Evolutionary conservation across 2,797 vertebrate genomes (phyloP).

Genomic region (Anguilla megastoma): DNA sequence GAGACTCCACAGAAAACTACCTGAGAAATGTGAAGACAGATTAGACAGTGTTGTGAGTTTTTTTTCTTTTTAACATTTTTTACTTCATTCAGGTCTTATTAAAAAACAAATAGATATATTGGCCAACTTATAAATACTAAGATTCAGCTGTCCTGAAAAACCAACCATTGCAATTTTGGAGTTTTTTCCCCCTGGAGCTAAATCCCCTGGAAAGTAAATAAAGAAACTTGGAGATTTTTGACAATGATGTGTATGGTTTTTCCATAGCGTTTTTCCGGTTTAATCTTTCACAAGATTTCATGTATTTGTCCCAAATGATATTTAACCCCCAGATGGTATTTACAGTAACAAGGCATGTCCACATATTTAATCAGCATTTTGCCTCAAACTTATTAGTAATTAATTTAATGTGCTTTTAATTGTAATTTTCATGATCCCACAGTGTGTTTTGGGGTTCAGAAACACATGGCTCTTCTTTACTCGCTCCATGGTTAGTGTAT

Average conservation of each 20-base stretch:
- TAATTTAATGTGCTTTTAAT: too few relatives aligned
- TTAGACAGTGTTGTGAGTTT: neutral
- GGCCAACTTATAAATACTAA: neutral
- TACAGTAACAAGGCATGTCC: neutral
- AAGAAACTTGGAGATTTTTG: too few relatives aligned
- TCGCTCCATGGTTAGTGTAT: too few relatives aligned
- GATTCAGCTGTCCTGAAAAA: neutral
- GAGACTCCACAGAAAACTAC: neutral
- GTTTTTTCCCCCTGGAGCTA: neutral
- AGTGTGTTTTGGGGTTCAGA: neutral
- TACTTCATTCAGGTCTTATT: neutral
- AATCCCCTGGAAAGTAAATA: too few relatives aligned
- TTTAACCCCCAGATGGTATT: neutral
- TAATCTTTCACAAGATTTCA: neutral
- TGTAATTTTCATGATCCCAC: neutral
- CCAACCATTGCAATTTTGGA: neutral
- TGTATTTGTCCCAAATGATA: neutral
- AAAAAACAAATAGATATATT: neutral
- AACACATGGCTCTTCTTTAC: neutral
- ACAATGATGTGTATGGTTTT: too few relatives aligned
- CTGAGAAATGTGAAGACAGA: neutral
- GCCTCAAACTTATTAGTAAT: neutral
- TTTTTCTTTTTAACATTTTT: neutral
- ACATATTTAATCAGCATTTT: neutral
- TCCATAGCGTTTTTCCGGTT: neutral